These are phyloP conservation scores for Tricholaema leucomelas DNA, from an alignment of 2,113 vertebrate species.

Conservation along the genomic window DNA sequence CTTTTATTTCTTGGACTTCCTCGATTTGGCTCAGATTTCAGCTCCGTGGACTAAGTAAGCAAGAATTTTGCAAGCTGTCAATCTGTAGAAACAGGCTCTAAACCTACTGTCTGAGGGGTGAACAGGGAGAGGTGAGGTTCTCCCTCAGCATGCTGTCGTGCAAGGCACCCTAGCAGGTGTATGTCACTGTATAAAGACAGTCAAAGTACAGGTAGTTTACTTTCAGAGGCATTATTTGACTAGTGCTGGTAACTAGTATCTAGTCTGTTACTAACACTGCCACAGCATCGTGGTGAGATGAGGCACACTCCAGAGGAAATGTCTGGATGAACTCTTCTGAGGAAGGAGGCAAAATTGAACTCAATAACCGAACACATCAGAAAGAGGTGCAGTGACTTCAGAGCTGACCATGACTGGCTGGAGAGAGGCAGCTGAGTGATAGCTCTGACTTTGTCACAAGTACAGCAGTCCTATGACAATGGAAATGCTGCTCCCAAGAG, in stretches of 20 bases:
- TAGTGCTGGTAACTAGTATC: background rate
- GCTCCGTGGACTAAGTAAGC: background rate
- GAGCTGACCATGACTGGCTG: background rate
- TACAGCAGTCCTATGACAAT: too few relatives aligned
- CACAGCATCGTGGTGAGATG: background rate
- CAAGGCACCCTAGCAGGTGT: too few relatives aligned
- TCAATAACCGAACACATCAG: background rate
- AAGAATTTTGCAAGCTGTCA: background rate
- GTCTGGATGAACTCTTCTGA: background rate
- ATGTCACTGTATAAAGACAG: background rate
- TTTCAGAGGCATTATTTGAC: background rate
- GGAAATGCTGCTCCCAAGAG: background rate
- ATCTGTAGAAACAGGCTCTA: background rate
- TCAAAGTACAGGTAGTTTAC: background rate
- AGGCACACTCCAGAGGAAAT: rapidly evolving
- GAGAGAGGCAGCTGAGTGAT: background rate
- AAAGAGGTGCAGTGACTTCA: background rate
- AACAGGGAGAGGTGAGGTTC: too few relatives aligned
- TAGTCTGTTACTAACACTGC: background rate
- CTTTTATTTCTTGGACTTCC: constrained; percentile 32
- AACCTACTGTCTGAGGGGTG: too few relatives aligned
- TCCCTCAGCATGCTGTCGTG: too few relatives aligned
- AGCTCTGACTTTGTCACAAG: background rate
- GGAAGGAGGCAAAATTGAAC: background rate
- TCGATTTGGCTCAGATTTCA: constrained; percentile 22